Percentiles rank a stretch among this genome's conserved stretches.
Evolutionary conservation across 2,888 invertebrate genomes (phyloP).

Genomic region (Conomelus anceps): DNA sequence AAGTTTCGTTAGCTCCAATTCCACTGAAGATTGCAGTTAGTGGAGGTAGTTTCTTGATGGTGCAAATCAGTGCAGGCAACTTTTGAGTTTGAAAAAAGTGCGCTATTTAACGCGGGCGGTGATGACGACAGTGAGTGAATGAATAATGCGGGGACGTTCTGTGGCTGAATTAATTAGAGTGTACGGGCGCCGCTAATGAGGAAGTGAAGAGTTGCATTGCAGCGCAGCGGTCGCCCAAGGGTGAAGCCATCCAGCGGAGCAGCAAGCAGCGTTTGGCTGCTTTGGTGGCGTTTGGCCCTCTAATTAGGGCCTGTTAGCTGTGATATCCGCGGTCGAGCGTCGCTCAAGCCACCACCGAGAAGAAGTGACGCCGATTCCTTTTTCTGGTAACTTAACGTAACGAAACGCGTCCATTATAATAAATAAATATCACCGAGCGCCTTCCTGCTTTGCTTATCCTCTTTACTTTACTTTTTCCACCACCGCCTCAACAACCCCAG

Average conservation of each 20-base stretch:
- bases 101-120: background rate
- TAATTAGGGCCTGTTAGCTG: background rate
- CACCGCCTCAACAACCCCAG: background rate
- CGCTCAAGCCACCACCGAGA: background rate
- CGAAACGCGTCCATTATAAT: background rate
- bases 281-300: too few species aligned
- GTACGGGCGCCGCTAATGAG: background rate
- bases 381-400: background rate
- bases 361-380: background rate
- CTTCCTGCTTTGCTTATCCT: background rate
- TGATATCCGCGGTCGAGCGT: background rate
- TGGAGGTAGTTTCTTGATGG: background rate
- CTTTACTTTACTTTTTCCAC: background rate
- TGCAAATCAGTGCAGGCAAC: background rate
- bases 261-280: too few species aligned
- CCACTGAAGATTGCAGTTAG: background rate
- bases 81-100: background rate
- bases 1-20: background rate
- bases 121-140: background rate
- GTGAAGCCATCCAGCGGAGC: background rate
- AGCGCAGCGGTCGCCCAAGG: background rate
- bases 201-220: background rate
- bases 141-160: background rate
- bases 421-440: background rate
- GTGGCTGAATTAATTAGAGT: background rate